Evolutionary conservation across 2,797 vertebrate species (phyloP).

Genomic region (Rhadinocentrus ornatus): DNA sequence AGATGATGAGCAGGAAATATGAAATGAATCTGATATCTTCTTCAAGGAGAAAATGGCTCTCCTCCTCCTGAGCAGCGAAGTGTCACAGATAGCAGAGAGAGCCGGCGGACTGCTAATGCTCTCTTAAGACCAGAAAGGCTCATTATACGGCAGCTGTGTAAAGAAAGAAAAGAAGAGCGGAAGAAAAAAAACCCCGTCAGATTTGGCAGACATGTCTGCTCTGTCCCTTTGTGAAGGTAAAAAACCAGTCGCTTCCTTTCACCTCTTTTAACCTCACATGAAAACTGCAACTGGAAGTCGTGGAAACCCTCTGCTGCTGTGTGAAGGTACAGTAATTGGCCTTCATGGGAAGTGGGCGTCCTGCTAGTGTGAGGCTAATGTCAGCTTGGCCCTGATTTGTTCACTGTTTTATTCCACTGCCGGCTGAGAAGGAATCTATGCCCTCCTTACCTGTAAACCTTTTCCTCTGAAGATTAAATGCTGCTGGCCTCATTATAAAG

Average conservation of each 20-base stretch:
- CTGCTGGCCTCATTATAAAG: slow-evolving; percentile 53
- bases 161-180: slow-evolving; percentile 2
- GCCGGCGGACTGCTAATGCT: slow-evolving; percentile 48
- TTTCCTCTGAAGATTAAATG: slow-evolving; percentile 54
- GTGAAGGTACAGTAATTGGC: slow-evolving; percentile 65
- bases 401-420: slow-evolving; percentile 49
- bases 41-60: slow-evolving; percentile 55
- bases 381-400: slow-evolving; percentile 69
- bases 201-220: slow-evolving; percentile 49
- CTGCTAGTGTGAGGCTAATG: slow-evolving; percentile 64
- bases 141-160: slow-evolving; percentile 55
- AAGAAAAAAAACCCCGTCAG: slow-evolving; percentile 50
- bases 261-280: slow-evolving; percentile 53
- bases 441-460: slow-evolving; percentile 24
- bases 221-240: slow-evolving; percentile 58
- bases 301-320: slow-evolving; percentile 35
- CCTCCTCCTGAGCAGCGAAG: slow-evolving; percentile 42
- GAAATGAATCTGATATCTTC: slow-evolving; percentile 62
- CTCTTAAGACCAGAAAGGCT: slow-evolving; percentile 56
- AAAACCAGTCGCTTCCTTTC: slow-evolving; percentile 40
- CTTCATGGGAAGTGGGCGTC: slow-evolving; percentile 60
- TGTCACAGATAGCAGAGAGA: slow-evolving; percentile 53
- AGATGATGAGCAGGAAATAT: slow-evolving; percentile 54
- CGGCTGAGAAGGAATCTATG: slow-evolving; percentile 42
- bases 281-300: slow-evolving; percentile 37